Percentiles rank a stretch among this genome's conserved stretches.
phyloP scores from a whole-genome alignment of 1,140 invertebrate genomes.

The Drosophila bifasciata region DNA sequence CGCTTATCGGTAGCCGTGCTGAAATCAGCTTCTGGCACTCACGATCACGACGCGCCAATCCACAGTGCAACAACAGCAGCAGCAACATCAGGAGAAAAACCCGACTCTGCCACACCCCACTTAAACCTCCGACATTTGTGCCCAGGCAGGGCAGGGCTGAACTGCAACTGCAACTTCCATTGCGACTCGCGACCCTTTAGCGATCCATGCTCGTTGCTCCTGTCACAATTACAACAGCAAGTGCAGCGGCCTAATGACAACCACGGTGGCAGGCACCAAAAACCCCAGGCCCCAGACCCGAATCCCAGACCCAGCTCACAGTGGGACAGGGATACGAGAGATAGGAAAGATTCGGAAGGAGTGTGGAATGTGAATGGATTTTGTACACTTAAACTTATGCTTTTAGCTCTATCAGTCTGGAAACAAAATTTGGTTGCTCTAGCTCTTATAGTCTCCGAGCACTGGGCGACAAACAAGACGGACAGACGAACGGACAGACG shows the following conservation, averaged over 20 bases:
- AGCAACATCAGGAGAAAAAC: not conserved
- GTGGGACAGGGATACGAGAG: not conserved
- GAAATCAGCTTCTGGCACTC: slow-evolving; percentile 83
- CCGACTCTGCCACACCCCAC: not conserved
- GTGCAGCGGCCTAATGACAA: slow-evolving; percentile 80
- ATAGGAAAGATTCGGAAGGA: too few species aligned
- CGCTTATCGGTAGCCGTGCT: slow-evolving; percentile 79
- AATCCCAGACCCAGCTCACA: not conserved
- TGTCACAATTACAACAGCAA: slow-evolving; percentile 81
- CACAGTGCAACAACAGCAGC: slow-evolving; percentile 29
- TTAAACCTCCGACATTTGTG: not conserved
- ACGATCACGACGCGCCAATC: slow-evolving; percentile 65
- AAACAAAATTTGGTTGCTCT: too few species aligned
- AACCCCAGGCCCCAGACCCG: too few species aligned
- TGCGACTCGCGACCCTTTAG: slow-evolving; percentile 63
- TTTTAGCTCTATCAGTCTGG: too few species aligned
- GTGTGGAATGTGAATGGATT: too few species aligned
- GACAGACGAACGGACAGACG: too few species aligned
- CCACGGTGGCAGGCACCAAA: slow-evolving; percentile 63
- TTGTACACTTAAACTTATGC: too few species aligned
- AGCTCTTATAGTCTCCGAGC: too few species aligned
- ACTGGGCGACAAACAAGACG: too few species aligned
- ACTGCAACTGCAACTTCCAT: slow-evolving; percentile 9
- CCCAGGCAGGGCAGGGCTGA: not conserved
- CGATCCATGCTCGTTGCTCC: slow-evolving; percentile 79